Evolutionary conservation across 2,888 invertebrate species (phyloP).

Genomic region (Drosophila setosimentum): DNA sequence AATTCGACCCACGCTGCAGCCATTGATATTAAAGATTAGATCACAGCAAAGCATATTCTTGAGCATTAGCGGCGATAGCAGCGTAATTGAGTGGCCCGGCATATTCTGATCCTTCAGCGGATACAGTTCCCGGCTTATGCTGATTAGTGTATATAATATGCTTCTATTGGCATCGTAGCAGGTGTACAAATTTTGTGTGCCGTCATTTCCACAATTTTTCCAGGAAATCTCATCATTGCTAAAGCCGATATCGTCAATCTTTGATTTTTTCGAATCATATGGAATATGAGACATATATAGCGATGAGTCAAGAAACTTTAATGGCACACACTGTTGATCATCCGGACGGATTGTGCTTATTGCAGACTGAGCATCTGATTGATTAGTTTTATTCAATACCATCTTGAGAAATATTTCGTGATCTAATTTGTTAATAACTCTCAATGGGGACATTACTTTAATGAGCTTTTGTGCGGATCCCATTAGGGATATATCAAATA

Average conservation of each 20-base stretch:
- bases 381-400: slow-evolving; percentile 85
- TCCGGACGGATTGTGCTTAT: slow-evolving; percentile 84
- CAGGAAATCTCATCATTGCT: slow-evolving; percentile 82
- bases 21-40: slow-evolving; percentile 88
- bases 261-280: slow-evolving; percentile 31
- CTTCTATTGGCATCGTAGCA: slow-evolving; percentile 81
- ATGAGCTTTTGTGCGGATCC: slow-evolving; percentile 96
- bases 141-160: slow-evolving; percentile 78
- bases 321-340: slow-evolving; percentile 90
- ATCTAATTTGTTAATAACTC: slow-evolving; percentile 91
- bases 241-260: slow-evolving; percentile 76
- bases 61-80: slow-evolving; percentile 93
- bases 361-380: slow-evolving; percentile 69
- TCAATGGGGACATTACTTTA: slow-evolving; percentile 95
- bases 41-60: slow-evolving; percentile 96
- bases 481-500: slow-evolving; percentile 96
- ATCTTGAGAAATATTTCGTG: slow-evolving; percentile 90
- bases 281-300: slow-evolving; percentile 89
- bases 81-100: slow-evolving; percentile 94
- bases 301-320: slow-evolving; percentile 90
- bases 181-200: slow-evolving; percentile 71
- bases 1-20: slow-evolving; percentile 85
- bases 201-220: slow-evolving; percentile 73
- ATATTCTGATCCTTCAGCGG: slow-evolving; percentile 87
- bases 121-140: slow-evolving; percentile 91